These are phyloP conservation scores for Neosilurus mollespiculum DNA, from an alignment of 2,797 vertebrate genomes.

Conservation along the genomic window DNA sequence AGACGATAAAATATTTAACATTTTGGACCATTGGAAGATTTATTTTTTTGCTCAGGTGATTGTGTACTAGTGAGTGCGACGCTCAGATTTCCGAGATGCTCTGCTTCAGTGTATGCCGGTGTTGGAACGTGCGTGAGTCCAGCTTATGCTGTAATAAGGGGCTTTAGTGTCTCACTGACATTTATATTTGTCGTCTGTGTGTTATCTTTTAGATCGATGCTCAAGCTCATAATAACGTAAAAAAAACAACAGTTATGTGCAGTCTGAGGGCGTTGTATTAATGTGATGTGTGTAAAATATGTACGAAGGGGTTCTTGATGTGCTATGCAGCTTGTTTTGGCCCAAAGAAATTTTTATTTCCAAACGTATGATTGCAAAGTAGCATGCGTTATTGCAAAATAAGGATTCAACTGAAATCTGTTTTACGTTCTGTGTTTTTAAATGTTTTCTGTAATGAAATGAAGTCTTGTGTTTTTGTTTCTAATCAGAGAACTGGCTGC, in stretches of 20 bases:
- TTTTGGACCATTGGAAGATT: no score
- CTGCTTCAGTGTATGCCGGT: background rate
- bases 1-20: no score
- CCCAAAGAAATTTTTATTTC: background rate
- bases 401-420: background rate
- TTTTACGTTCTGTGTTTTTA: background rate
- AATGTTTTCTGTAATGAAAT: background rate
- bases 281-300: background rate
- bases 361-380: background rate
- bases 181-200: background rate
- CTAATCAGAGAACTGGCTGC: background rate
- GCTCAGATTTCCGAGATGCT: background rate
- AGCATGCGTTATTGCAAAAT: background rate
- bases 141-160: background rate
- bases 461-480: background rate
- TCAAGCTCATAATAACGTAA: background rate
- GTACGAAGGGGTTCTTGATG: background rate
- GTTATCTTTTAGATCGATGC: background rate
- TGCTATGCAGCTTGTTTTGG: no score
- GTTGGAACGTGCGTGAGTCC: background rate
- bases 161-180: background rate
- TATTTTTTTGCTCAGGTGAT: background rate
- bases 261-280: background rate
- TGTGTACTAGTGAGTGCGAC: background rate
- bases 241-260: no score